Conservation (phyloP, 1,140 invertebrate genomes). For the Goniozus legneri region DNA sequence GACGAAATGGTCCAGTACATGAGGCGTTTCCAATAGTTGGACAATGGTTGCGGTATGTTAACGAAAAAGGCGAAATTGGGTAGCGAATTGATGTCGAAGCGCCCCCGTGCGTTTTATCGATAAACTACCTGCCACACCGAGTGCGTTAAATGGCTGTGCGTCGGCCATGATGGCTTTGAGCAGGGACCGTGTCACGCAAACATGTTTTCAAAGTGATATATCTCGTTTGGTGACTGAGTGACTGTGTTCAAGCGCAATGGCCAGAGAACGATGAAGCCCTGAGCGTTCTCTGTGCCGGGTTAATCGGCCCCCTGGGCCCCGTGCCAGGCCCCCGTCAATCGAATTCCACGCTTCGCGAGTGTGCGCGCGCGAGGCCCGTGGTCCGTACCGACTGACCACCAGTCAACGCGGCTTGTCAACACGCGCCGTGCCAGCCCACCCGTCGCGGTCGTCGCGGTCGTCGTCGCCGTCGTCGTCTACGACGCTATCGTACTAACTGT, state of each 20-base stretch:
- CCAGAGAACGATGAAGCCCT: constrained; percentile 48
- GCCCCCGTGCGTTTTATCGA: no score
- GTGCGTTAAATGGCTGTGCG: constrained; percentile 51
- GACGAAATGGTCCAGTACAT: no score
- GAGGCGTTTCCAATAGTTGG: no score
- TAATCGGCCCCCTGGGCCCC: constrained; percentile 44
- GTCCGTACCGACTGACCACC: constrained; percentile 29
- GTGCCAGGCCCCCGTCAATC: constrained; percentile 40
- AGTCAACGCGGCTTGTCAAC: constrained; percentile 39
- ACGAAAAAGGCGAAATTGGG: no score
- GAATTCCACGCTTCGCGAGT: constrained; percentile 33
- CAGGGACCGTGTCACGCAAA: constrained; percentile 52
- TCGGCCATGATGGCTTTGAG: constrained; percentile 55
- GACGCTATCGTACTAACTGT: constrained; percentile 1
- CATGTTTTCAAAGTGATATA: constrained; percentile 52
- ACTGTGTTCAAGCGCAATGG: constrained; percentile 47
- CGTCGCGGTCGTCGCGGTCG: constrained; percentile 11
- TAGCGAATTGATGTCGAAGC: no score
- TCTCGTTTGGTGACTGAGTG: constrained; percentile 46
- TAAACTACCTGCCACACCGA: no score
- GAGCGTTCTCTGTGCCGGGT: constrained; percentile 42
- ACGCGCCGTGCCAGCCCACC: constrained; percentile 26
- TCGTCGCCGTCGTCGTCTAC: constrained; percentile 1
- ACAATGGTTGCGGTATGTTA: no score
- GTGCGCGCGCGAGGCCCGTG: constrained; percentile 24